Evolutionary conservation across 2,113 vertebrate species (phyloP), one percentile per base, ranked within the genome.

Genomic region (Scalopus aquaticus): DNA sequence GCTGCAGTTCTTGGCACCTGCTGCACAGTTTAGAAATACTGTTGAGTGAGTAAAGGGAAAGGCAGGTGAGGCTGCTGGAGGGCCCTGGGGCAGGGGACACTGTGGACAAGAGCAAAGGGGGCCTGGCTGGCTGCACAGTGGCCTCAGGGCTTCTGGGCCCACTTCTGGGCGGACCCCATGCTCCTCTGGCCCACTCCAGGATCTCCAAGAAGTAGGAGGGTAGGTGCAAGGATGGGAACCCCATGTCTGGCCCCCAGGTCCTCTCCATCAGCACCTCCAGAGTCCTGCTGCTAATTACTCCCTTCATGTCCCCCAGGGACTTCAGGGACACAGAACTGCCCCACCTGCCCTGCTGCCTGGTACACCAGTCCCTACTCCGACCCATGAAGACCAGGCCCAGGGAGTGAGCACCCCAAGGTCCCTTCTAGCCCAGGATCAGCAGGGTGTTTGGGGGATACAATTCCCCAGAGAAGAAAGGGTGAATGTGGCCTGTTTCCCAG

Each of bases 121-220:
- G 12, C 44, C 49, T 60, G 37, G 58, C 4, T 24, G 74, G 76
- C 60, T 73, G 10, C 30, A 19, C 4, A 35, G 24, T 24, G 28
- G 49, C 58, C 70, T 74, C 15, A 1, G 20, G 46, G n/a, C 4
- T 28, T 54, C 37, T 6, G 17, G 12, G 13, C 32, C 19, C 11
- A 24, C 0, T 2, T 0, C 0, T 9, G 0, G 32, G 60, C 16
- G 62, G 5, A 90, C 3, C 10, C 0, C 0, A 6, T 0, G 2
- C 0, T 62, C 37, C 35, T 32, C 24, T 2, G 2, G 15, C 5
- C 20, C 4, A 32, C 4, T 26, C 65, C 6, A 54, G 44, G 8
- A 28, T 46, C 72, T 37, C 82, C 42, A 19, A 88, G 70, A 74
- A 65, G 7, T 37, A 4, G 0, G 12, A 49, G 8, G 46, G 46